Evolutionary conservation across 2,113 vertebrate genomes (phyloP).

Genomic region (human (Homo sapiens)): DNA sequence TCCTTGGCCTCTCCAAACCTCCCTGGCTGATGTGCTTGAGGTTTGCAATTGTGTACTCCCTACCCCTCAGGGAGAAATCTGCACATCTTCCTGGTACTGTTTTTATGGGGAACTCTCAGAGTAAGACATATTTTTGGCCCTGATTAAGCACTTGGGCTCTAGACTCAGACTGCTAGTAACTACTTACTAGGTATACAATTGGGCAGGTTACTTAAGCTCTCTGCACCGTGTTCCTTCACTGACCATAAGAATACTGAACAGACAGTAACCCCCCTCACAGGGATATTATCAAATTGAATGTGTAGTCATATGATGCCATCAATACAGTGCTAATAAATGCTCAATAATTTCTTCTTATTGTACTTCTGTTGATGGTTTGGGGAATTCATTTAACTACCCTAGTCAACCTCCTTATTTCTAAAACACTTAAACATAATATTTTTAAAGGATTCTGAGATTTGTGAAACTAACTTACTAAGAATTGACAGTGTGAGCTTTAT

Average conservation of each 20-base stretch:
- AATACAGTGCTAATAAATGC: neutral
- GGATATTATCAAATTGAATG: neutral
- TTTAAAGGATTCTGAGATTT: neutral
- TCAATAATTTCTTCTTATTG: neutral
- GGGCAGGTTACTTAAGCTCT: neutral
- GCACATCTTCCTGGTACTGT: neutral
- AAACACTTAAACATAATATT: neutral
- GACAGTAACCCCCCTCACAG: neutral
- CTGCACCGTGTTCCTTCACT: neutral
- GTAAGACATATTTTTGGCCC: neutral
- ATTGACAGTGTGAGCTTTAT: neutral
- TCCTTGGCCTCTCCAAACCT: conserved; percentile 8
- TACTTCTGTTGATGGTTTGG: neutral
- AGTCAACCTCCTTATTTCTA: neutral
- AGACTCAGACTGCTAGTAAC: neutral
- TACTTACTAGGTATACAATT: neutral
- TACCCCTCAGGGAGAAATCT: neutral
- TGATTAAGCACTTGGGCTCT: neutral
- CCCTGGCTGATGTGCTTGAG: neutral
- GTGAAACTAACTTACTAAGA: neutral
- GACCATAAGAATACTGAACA: neutral
- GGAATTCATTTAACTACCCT: neutral
- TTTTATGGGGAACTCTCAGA: neutral
- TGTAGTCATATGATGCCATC: neutral
- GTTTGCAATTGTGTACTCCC: neutral